phyloP scores from a whole-genome alignment of 2,113 vertebrate species.

The Actenoides lindsayi region DNA sequence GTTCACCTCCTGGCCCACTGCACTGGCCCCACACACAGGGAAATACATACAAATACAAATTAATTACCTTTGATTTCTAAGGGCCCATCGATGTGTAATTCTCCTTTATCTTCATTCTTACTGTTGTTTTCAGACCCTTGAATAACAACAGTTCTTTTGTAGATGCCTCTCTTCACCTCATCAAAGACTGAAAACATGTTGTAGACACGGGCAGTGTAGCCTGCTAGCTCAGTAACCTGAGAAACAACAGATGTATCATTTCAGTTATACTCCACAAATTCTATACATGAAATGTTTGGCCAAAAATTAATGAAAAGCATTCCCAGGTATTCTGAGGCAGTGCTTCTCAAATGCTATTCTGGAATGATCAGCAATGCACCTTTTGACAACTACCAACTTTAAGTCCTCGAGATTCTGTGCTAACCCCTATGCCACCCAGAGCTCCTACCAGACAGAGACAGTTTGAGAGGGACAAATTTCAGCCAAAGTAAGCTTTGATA shows the following conservation, averaged over 20 bases:
- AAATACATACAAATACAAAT: not conserved
- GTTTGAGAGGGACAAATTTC: not conserved
- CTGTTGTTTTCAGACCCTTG: slow-evolving; percentile 66
- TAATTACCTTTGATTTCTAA: slow-evolving; percentile 90
- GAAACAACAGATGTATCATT: slow-evolving; percentile 11
- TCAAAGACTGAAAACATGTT: slow-evolving; percentile 96
- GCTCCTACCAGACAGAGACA: not conserved
- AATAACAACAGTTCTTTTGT: slow-evolving; percentile 84
- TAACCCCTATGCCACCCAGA: not conserved
- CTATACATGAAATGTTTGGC: not conserved
- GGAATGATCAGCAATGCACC: not conserved
- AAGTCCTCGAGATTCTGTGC: not conserved
- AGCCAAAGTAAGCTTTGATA: not conserved
- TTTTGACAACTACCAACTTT: not conserved
- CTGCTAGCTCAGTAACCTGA: slow-evolving; percentile 95
- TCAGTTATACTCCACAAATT: not conserved
- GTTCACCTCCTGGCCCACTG: not conserved
- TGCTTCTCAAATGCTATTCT: not conserved
- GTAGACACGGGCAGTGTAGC: slow-evolving; percentile 94
- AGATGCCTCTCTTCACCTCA: slow-evolving; percentile 93
- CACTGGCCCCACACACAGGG: not conserved
- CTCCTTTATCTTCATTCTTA: slow-evolving; percentile 73
- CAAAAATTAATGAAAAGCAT: not conserved
- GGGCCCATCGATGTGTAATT: slow-evolving; percentile 81
- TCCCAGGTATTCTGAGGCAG: not conserved